Conservation (phyloP, 2,888 invertebrate species). For the Timandra comae region DNA sequence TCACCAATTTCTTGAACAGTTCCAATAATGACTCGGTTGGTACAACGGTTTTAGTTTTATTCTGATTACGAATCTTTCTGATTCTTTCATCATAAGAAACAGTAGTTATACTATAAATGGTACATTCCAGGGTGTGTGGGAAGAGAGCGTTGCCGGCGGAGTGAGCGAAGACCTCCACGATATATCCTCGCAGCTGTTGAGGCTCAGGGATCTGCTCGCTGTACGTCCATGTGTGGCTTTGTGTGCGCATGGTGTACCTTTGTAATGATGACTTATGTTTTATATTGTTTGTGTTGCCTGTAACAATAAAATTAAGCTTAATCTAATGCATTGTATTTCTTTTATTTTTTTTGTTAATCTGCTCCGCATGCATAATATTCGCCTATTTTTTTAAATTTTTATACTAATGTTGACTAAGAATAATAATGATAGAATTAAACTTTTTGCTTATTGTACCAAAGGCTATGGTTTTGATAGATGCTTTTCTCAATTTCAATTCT, state of each 20-base stretch:
- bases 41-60: background rate
- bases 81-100: background rate
- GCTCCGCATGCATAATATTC: too few species aligned
- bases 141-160: slow-evolving; percentile 32
- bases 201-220: slow-evolving; percentile 41
- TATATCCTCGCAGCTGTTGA: slow-evolving; percentile 44
- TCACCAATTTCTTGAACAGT: slow-evolving; percentile 54
- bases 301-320: too few species aligned
- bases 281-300: too few species aligned
- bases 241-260: slow-evolving; percentile 5
- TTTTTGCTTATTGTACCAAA: too few species aligned
- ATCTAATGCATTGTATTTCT: too few species aligned
- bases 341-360: too few species aligned
- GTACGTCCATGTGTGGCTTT: slow-evolving; percentile 36
- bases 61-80: background rate
- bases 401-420: too few species aligned
- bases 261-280: too few species aligned
- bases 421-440: too few species aligned
- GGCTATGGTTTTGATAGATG: too few species aligned
- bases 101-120: background rate
- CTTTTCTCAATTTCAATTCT: too few species aligned
- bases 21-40: slow-evolving; percentile 68
- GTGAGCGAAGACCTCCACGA: slow-evolving; percentile 47
- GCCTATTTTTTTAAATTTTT: too few species aligned
- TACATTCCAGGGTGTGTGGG: slow-evolving; percentile 55